These are phyloP conservation scores for Iguana delicatissima DNA, from an alignment of 2,797 vertebrate species.

Conservation along the genomic window DNA sequence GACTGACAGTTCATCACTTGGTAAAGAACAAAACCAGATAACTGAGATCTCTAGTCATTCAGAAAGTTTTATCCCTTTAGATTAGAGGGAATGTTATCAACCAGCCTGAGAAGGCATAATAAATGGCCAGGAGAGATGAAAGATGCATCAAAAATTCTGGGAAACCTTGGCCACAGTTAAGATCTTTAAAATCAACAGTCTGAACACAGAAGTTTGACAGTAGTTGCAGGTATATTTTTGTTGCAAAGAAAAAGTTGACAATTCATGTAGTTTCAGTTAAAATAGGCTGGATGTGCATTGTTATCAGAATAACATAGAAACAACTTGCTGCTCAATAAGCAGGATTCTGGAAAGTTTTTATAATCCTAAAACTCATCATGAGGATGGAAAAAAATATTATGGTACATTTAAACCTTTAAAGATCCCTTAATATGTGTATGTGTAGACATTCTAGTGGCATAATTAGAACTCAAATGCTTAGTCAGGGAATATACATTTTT, in stretches of 20 bases:
- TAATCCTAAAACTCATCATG: slow-evolving; percentile 11
- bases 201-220: neutral
- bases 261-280: neutral
- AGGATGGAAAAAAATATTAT: neutral
- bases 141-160: neutral
- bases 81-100: neutral
- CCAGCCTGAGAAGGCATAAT: neutral
- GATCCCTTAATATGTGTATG: neutral
- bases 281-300: neutral
- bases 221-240: neutral
- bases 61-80: neutral
- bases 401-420: neutral
- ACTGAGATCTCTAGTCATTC: neutral
- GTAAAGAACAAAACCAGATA: neutral
- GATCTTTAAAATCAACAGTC: neutral
- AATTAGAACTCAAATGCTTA: neutral
- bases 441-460: neutral
- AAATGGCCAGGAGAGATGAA: neutral
- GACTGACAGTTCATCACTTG: neutral
- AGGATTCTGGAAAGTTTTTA: slow-evolving; percentile 3
- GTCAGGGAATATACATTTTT: slow-evolving; percentile 9
- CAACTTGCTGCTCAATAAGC: neutral
- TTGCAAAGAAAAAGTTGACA: neutral
- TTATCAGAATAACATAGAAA: neutral
- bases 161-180: neutral